phyloP scores from a whole-genome alignment of 1,140 invertebrate genomes.

The Heliconius himera region DNA sequence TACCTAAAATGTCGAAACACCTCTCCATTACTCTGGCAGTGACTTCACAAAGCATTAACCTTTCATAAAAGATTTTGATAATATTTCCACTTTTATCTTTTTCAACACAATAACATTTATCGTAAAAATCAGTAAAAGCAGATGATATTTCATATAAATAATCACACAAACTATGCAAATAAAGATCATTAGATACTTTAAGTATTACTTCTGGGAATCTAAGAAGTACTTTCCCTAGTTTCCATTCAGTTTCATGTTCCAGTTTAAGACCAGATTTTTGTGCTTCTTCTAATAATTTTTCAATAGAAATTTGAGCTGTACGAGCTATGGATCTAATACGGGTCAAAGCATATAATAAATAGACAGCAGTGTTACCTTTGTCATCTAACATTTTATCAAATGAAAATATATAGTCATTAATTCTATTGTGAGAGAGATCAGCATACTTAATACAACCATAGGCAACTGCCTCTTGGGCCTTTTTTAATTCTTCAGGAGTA shows the following conservation, averaged over 20 bases:
- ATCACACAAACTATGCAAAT: conserved; percentile 95
- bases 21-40: conserved; percentile 93
- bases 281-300: conserved; percentile 81
- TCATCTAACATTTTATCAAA: conserved; percentile 99
- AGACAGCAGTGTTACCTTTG: conserved; percentile 99
- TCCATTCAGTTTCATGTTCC: conserved; percentile 96
- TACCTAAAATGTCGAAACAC: conserved; percentile 94
- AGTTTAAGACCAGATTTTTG: conserved; percentile 85
- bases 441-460: conserved; percentile 99
- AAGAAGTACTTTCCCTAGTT: conserved; percentile 93
- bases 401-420: conserved; percentile 98
- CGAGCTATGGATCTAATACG: conserved; percentile 96
- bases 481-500: conserved; percentile 90
- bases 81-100: conserved; percentile 91
- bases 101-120: conserved; percentile 98
- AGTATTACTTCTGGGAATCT: conserved; percentile 94
- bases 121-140: conserved; percentile 98
- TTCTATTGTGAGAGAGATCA: conserved; percentile 96
- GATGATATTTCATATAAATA: conserved; percentile 97
- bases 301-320: conserved; percentile 84
- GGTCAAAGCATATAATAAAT: conserved; percentile 97
- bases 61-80: conserved; percentile 91
- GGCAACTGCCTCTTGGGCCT: conserved; percentile 94
- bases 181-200: conserved; percentile 92
- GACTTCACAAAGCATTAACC: conserved; percentile 95